Base-by-base conservation (phyloP, 2,888 invertebrate genomes). In the Drosophila gaucha region DNA sequence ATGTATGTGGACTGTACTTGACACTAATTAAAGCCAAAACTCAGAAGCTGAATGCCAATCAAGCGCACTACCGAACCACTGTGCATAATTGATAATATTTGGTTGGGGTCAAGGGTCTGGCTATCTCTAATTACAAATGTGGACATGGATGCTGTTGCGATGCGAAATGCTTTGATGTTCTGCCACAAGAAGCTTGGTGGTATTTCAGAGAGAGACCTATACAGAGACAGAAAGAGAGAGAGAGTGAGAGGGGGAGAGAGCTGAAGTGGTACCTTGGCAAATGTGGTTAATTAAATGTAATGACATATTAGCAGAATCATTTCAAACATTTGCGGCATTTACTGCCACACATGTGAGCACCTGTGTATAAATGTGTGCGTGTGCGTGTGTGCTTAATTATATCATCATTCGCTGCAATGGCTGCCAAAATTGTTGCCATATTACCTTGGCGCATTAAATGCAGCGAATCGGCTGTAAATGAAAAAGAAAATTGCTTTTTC, bases 241-340 rank as follows among this genome's bases (percentile, higher is more conserved):
- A 28, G 16, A 18, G 18, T 2, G 20, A 3, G 2, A 1, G n/a
- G 20, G 6, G 18, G 20, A 8, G 30, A 9, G 30, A 14, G 14
- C 31, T 4, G 22, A 8, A 33, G 22, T 10, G 35, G 20, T 36
- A 14, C 14, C 41, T 43, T 46, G 36, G 36, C 54, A 74, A 78
- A 78, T 85, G 86, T 66, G 86, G 86, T 88, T 85, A 85, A 88
- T 85, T 85, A 88, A 87, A 83, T 86, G 84, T 67, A 65, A 70
- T 72, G 72, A 70, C 78, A 88, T 67, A 78, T 83, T 67, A 72
- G 68, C 66, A 50, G 41, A 70, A 76, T 74, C 65, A 82, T 77
- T 69, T 67, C 43, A 58, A 65, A 60, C 66, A 73, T 67, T 79
- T 68, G 59, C 22, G 47, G 56, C 26, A 50, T 57, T 26, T 30